A percentile compares a stretch with the other conserved stretches of the same genome.
Evolutionary conservation across 2,797 vertebrate genomes (phyloP).

Genomic region (Macropus fuliginosus): DNA sequence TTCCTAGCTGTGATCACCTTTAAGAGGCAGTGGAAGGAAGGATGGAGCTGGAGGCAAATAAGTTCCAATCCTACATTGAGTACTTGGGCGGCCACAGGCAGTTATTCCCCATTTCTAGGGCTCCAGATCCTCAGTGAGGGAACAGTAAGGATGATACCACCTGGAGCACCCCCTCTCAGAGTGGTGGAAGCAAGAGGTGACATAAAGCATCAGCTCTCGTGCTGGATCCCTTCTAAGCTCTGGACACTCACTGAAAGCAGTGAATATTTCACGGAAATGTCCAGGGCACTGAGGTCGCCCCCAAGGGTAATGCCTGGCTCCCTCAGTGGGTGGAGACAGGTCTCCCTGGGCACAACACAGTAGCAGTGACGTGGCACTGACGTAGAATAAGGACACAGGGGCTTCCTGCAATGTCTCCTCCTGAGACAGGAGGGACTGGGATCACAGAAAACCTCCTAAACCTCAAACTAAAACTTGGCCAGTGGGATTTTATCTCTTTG

Average conservation of each 20-base stretch:
- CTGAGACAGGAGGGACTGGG: background rate
- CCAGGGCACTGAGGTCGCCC: background rate
- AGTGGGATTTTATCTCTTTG: background rate
- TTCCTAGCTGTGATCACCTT: background rate
- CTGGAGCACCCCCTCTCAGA: background rate
- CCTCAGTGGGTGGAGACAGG: background rate
- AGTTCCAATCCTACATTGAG: background rate
- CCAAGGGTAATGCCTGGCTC: background rate
- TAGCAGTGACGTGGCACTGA: constrained; percentile 6
- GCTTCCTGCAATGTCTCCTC: constrained; percentile 8
- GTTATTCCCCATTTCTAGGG: background rate
- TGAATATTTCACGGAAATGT: too few species aligned
- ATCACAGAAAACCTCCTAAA: background rate
- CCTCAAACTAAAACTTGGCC: background rate
- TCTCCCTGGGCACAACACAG: background rate
- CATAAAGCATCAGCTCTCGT: background rate
- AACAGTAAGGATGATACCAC: background rate
- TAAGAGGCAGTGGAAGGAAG: background rate
- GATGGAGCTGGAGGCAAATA: background rate
- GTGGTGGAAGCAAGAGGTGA: background rate
- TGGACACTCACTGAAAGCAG: background rate
- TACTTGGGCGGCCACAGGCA: background rate
- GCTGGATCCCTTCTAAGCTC: background rate
- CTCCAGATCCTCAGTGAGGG: background rate
- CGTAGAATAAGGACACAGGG: constrained; percentile 28